These are phyloP conservation scores for Drosophila neonasuta DNA, from an alignment of 2,888 invertebrate genomes.

Conservation along the genomic window DNA sequence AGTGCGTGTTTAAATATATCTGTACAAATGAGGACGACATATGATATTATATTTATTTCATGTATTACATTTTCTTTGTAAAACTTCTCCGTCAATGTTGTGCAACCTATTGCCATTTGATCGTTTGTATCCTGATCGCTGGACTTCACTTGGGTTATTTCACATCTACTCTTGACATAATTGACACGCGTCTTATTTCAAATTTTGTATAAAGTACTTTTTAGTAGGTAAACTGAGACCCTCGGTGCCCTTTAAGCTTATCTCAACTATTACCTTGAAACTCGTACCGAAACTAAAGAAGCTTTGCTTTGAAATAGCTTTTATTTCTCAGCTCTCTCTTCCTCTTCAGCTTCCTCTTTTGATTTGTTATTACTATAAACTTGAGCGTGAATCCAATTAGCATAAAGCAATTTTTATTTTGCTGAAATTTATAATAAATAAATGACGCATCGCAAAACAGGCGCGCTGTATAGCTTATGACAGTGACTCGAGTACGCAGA, in stretches of 20 bases:
- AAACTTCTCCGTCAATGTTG: not conserved
- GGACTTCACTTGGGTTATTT: slow-evolving; percentile 35
- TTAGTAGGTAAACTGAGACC: not conserved
- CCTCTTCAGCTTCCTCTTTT: not conserved
- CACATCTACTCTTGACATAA: slow-evolving; percentile 62
- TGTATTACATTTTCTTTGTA: too few relatives aligned
- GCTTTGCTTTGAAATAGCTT: not conserved
- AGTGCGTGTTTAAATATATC: too few relatives aligned
- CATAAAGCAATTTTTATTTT: slow-evolving; percentile 21
- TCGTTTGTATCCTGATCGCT: slow-evolving; percentile 28
- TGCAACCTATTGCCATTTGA: slow-evolving; percentile 4
- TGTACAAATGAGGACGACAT: too few relatives aligned
- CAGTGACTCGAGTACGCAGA: not conserved
- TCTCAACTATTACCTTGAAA: slow-evolving; percentile 12
- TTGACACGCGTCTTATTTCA: slow-evolving; percentile 8
- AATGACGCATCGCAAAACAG: slow-evolving; percentile 39
- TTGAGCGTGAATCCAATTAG: slow-evolving; percentile 32
- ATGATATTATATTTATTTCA: too few relatives aligned
- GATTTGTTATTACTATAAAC: not conserved
- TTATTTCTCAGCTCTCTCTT: not conserved
- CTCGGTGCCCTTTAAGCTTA: slow-evolving; percentile 4
- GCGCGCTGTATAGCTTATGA: slow-evolving; percentile 4
- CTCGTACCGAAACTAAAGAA: slow-evolving; percentile 1
- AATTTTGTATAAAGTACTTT: not conserved
- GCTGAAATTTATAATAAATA: slow-evolving; percentile 19